Base-by-base conservation (phyloP, 2,888 invertebrate species). In the Dicyrtomina minuta region DNA sequence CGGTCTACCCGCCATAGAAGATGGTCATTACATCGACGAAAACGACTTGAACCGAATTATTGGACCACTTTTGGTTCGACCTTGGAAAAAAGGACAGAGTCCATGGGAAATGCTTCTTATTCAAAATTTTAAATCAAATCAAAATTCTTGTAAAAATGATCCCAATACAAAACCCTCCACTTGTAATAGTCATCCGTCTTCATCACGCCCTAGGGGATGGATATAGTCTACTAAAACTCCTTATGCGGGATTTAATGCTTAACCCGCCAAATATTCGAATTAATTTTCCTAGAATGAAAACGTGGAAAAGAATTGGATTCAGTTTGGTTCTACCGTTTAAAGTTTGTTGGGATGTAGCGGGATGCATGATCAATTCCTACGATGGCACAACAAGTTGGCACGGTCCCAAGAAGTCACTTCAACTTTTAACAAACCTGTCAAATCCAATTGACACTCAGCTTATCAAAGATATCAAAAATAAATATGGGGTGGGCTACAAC, bases 161-260 rank as follows among this genome's bases (percentile, higher is more conserved):
- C 1, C n/a, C 8, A n/a, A n/a, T n/a, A n/a, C n/a, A n/a, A n/a
- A n/a, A n/a, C n/a, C n/a, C n/a, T 12, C 5, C 12, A 26, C 17
- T 26, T 1, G 26, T 6, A 17, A 15, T 62, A 13, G n/a, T 62
- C 13, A 1, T 27, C 17, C 62, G 62, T 8, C 2, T 49, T 2
- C 49, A 46, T 27, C 62, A 62, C 17, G 49, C 22, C 17, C 6
- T 62, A n/a, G 62, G 49, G 10, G 62, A 62, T 27, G 62, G 62
- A 1, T 10, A 27, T 8, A 44, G 62, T 2, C 15, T 43, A 12
- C 22, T 27, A 6, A 46, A 49, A 20, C n/a, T 46, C n/a, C 22
- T 62, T 4, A 46, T 49, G n/a, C 3, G 43, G 22, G 62, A 62
- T 20, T 49, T 27, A 10, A n/a, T 17, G 46, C 49, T n/a, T 27